Conservation (phyloP, 2,113 vertebrate species). For the Silurus asotus region DNA sequence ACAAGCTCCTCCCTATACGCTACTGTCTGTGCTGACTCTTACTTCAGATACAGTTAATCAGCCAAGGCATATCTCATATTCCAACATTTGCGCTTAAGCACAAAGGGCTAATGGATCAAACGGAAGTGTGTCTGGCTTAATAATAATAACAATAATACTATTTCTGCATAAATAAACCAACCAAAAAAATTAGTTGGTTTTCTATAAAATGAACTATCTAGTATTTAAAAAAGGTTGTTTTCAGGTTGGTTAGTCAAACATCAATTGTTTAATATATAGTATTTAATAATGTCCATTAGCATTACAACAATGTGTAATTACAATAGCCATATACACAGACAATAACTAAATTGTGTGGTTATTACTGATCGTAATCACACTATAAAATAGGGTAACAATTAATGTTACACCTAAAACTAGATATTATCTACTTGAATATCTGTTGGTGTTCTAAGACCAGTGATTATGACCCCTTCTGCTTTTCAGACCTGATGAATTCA, state of each 20-base stretch:
- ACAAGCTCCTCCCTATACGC: neutral
- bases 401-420: neutral
- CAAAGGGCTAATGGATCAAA: neutral
- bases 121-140: neutral
- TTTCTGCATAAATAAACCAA: neutral
- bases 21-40: neutral
- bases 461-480: too few species aligned
- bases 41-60: neutral
- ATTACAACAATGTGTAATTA: neutral
- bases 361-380: neutral
- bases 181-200: neutral
- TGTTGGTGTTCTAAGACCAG: too few species aligned
- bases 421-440: neutral
- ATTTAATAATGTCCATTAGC: neutral
- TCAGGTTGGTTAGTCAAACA: neutral
- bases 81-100: neutral
- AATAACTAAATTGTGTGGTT: neutral
- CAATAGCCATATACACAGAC: neutral
- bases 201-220: neutral
- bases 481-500: too few species aligned
- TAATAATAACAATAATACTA: neutral
- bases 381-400: neutral
- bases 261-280: neutral
- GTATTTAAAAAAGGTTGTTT: neutral
- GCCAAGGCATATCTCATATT: neutral